Conservation (phyloP, 1,140 invertebrate genomes). For the Capitella teleta region DNA sequence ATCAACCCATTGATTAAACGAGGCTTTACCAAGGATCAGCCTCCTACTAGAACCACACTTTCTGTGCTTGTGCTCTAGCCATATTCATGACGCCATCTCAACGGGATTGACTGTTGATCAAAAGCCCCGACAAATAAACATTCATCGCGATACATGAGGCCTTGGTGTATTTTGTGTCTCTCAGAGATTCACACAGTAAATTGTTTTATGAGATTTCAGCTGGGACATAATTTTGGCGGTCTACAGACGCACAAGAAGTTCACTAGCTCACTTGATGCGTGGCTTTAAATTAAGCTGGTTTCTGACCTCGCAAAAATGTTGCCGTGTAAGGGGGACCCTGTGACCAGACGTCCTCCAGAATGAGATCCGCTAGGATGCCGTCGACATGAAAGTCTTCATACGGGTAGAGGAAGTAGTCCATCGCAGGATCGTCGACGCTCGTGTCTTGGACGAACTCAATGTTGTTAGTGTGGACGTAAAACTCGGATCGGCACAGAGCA, state of each 20-base stretch:
- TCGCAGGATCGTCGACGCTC: constrained; percentile 10
- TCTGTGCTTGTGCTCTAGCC: too few relatives aligned
- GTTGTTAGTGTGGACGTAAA: constrained; percentile 16
- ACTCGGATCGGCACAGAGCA: constrained; percentile 13
- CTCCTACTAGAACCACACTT: too few relatives aligned
- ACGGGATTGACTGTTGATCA: too few relatives aligned
- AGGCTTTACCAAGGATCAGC: too few relatives aligned
- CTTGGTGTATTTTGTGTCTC: background rate
- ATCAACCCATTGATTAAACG: too few relatives aligned
- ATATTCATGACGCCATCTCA: too few relatives aligned
- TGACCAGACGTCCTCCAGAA: constrained; percentile 17
- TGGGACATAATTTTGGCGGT: background rate
- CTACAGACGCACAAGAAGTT: background rate
- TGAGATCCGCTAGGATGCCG: constrained; percentile 14
- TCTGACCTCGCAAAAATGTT: constrained; percentile 14
- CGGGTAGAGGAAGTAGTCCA: constrained; percentile 15
- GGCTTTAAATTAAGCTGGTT: background rate
- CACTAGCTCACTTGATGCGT: background rate
- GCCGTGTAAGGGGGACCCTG: constrained; percentile 15
- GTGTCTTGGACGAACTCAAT: constrained; percentile 14
- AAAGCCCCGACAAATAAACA: too few relatives aligned
- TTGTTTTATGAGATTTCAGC: background rate
- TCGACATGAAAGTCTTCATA: constrained; percentile 17
- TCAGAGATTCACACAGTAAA: background rate
- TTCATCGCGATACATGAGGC: background rate